Percentiles rank a stretch among this genome's conserved stretches.
These are phyloP conservation scores for Papilio glaucus DNA, from an alignment of 1,140 invertebrate genomes.

Conservation along the genomic window DNA sequence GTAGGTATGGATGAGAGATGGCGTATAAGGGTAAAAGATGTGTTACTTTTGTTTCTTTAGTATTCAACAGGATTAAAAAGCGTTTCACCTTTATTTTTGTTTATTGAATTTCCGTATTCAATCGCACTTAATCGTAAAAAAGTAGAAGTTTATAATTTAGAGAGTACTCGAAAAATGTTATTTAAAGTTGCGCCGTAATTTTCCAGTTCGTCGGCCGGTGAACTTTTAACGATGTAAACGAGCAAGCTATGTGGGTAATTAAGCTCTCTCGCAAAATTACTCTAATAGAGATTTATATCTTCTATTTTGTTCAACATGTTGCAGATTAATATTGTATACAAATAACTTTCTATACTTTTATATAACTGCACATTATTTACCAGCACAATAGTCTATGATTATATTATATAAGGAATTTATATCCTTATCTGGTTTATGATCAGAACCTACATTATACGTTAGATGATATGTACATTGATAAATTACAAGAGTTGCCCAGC, in stretches of 20 bases:
- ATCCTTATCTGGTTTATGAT: no score
- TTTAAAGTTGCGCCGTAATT: constrained; percentile 16
- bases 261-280: constrained; percentile 15
- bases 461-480: no score
- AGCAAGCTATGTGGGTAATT: constrained; percentile 22
- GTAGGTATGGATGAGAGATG: no score
- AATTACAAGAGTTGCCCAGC: no score
- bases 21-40: no score
- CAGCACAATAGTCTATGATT: no score
- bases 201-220: constrained; percentile 21
- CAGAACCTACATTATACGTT: no score
- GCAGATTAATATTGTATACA: background rate
- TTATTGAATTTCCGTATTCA: background rate
- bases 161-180: constrained; percentile 21
- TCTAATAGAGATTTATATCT: constrained; percentile 19
- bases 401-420: no score
- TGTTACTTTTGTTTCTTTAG: no score
- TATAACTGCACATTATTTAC: no score
- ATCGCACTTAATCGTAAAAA: background rate
- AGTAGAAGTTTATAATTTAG: constrained; percentile 15
- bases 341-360: no score
- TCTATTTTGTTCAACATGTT: background rate
- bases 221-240: constrained; percentile 24
- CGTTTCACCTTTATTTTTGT: background rate
- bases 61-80: no score